Conservation (phyloP, 2,797 vertebrate species). For the Muscicapa striata region DNA sequence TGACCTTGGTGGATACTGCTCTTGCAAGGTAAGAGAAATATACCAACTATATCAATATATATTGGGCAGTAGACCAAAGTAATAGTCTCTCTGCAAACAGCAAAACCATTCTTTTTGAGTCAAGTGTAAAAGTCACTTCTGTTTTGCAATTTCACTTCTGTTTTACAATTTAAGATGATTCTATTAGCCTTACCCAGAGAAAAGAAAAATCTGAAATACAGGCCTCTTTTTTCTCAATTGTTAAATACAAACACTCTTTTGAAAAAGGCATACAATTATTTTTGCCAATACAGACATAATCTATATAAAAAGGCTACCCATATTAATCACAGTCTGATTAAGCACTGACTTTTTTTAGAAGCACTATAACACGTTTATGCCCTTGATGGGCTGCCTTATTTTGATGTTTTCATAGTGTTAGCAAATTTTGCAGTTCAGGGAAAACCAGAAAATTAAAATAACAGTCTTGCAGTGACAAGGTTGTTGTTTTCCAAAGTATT, state of each 20-base stretch:
- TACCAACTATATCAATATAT: constrained; percentile 20
- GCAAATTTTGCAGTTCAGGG: background rate
- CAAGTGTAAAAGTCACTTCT: background rate
- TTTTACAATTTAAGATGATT: background rate
- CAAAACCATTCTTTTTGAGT: background rate
- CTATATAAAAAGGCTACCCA: background rate
- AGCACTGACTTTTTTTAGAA: background rate
- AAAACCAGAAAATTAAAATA: background rate
- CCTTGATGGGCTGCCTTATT: background rate
- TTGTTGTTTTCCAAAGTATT: background rate
- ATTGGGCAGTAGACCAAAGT: background rate
- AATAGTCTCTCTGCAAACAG: background rate
- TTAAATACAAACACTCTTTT: background rate
- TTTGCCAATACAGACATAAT: background rate
- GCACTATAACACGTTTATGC: background rate
- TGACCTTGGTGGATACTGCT: background rate
- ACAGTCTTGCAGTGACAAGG: background rate
- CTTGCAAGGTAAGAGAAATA: constrained; percentile 36
- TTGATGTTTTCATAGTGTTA: background rate
- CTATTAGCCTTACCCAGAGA: background rate
- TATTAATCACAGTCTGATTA: background rate
- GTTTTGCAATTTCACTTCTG: background rate
- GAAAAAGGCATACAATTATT: background rate
- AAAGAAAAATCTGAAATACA: background rate
- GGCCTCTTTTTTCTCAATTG: background rate